Base-by-base conservation (phyloP, 1,140 invertebrate genomes). In the Callitettix versicolor region DNA sequence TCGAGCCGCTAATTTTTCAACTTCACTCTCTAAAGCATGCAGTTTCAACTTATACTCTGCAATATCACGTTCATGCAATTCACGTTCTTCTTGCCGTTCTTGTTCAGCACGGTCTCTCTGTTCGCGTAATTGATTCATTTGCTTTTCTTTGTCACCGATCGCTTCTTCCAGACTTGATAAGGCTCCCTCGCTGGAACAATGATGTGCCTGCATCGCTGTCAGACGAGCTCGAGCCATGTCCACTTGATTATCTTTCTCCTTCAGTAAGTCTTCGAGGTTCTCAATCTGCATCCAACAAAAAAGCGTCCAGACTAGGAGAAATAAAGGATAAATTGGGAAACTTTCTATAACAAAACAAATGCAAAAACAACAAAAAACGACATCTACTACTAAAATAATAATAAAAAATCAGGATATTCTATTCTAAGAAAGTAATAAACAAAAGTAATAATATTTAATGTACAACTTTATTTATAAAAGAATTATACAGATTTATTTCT, bases 161-260 rank as follows among this genome's bases (percentile, higher is more conserved):
- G 91, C 90, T 74, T 98, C 94, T 73, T 98, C 94, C 17, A 98
- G 76, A 61, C 86, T 91, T 38, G 87, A 88, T 33, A 97, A 73
- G 7, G 91, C 91, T 44, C 91, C 91, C 73, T 94, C 91, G 40
- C 86, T 91, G 55, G 84, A 90, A 69, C 89, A 92, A 67, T 93
- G 89, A 65, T 94, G 89, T 6, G 88, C 88, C 76, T 94, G 91
- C 81, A 94, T 91, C 36, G 88, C 84, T 14, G 87, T 86, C 9
- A 95, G 69, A 53, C 93, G 80, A 14, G 90, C 86, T 59, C 92
- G 78, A 0, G 93, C 88, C 85, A 95, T 92, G 64, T 94, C 91
- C 53, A 98, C 88, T 76, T 97, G 92, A 69, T 95, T 94, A 70
- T 98, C 95, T 73, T 98, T 98, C 70, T 98, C 95, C 72, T 95